These are phyloP conservation scores for Drosophila setifemur DNA, from an alignment of 1,140 invertebrate genomes.

Conservation along the genomic window DNA sequence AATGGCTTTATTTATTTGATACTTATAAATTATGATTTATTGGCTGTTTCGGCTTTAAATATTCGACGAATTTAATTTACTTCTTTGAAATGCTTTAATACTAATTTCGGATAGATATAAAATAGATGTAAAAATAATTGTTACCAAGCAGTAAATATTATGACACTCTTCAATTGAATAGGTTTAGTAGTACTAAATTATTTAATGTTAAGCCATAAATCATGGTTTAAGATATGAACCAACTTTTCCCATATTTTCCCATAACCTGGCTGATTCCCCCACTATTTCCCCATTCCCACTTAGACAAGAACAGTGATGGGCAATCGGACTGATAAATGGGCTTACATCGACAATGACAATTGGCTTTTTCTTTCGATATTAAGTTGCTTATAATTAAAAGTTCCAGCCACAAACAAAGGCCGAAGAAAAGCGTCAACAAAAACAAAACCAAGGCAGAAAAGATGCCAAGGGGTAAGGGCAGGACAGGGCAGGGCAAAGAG, in stretches of 20 bases:
- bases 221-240: neutral
- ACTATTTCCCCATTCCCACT: neutral
- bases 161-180: no score
- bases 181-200: no score
- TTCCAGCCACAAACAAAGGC: conserved; percentile 62
- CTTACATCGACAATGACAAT: conserved; percentile 72
- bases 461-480: conserved; percentile 4
- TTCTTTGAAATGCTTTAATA: no score
- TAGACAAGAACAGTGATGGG: no score
- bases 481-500: neutral
- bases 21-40: no score
- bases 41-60: no score
- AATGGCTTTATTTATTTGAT: no score
- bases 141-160: no score
- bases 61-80: no score
- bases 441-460: conserved; percentile 26
- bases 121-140: no score
- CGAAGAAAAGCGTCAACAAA: conserved; percentile 27
- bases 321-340: conserved; percentile 56
- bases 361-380: conserved; percentile 65
- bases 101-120: no score
- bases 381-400: conserved; percentile 79
- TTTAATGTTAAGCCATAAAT: no score
- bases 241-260: conserved; percentile 29
- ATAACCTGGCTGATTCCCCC: neutral